These are phyloP conservation scores for Amazona finschi DNA, from an alignment of 2,797 vertebrate species.

Conservation along the genomic window DNA sequence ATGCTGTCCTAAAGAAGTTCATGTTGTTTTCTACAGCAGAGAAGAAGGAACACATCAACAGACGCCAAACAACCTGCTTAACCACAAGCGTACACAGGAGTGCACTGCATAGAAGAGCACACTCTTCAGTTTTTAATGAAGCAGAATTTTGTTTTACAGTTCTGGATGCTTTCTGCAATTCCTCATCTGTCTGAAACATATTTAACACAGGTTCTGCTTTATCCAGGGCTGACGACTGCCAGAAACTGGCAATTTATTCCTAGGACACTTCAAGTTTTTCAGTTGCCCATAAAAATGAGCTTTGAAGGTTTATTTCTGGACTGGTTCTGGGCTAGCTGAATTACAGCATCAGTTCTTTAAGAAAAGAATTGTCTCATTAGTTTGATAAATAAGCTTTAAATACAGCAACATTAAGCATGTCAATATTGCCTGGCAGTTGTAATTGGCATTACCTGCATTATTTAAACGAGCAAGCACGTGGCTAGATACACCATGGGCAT, in stretches of 20 bases:
- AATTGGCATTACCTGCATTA: background rate
- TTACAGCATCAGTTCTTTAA: background rate
- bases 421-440: background rate
- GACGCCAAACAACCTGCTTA: background rate
- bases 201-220: background rate
- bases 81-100: background rate
- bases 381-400: background rate
- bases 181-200: background rate
- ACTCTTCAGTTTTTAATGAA: background rate
- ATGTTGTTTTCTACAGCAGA: background rate
- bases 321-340: background rate
- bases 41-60: background rate
- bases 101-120: background rate
- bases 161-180: background rate
- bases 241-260: background rate
- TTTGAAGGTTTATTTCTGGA: background rate
- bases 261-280: background rate
- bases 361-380: background rate
- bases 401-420: background rate
- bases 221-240: background rate
- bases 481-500: background rate
- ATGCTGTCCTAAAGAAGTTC: background rate
- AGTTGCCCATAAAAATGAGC: background rate
- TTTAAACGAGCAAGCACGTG: background rate
- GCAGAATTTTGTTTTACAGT: background rate